Evolutionary conservation across 2,888 invertebrate species (phyloP).

Genomic region (Agrilus biguttatus): DNA sequence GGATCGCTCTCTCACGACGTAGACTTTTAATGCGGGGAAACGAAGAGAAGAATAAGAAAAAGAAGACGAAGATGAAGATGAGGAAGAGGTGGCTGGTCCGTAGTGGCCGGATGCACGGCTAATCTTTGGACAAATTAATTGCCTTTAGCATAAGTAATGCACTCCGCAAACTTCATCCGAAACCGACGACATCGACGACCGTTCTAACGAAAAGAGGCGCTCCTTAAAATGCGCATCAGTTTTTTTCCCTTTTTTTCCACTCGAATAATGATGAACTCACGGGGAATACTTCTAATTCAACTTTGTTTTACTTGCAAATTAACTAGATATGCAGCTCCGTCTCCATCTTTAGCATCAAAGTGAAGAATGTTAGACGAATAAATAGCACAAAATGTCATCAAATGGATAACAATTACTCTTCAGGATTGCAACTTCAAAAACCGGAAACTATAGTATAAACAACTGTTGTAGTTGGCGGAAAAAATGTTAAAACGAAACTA

Average conservation of each 20-base stretch:
- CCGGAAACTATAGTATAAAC: no score
- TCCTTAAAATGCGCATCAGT: constrained; percentile 6
- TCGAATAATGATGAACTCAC: constrained; percentile 6
- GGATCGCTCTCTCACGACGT: constrained; percentile 15
- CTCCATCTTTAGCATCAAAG: no score
- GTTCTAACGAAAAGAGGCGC: constrained; percentile 6
- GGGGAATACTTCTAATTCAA: constrained; percentile 4
- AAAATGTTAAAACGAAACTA: no score
- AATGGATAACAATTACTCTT: no score
- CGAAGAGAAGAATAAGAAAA: no score
- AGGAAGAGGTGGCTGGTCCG: constrained; percentile 11
- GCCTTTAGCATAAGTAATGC: constrained; percentile 31
- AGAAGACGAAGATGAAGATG: neutral
- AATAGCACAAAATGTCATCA: no score
- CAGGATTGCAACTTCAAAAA: no score
- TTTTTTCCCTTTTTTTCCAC: constrained; percentile 12
- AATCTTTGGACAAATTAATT: constrained; percentile 36
- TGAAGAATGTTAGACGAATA: no score
- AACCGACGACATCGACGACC: constrained; percentile 1
- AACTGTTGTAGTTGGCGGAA: no score
- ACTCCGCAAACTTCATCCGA: constrained; percentile 14
- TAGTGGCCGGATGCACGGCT: constrained; percentile 32
- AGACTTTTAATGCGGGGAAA: neutral
- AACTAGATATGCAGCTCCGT: no score
- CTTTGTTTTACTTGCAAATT: neutral